A percentile compares a stretch with the other conserved stretches of the same genome.
phyloP scores from a whole-genome alignment of 2,113 vertebrate genomes.

The Opisthocomus hoazin region DNA sequence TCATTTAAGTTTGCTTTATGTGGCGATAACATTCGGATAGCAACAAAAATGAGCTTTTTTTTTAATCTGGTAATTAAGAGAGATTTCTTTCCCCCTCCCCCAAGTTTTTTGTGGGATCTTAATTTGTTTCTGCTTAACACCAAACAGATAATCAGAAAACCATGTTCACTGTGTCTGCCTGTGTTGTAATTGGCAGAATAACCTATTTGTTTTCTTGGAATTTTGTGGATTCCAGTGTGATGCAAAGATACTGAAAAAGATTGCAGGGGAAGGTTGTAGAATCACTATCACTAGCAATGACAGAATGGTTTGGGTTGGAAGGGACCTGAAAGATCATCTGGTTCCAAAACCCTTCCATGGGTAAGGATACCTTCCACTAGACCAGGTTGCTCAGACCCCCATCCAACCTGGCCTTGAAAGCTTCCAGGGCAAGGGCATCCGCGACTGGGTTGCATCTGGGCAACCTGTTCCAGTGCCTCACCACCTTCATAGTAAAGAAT shows the following conservation, averaged over 20 bases:
- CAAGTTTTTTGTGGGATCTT: background rate
- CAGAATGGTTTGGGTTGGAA: too few relatives aligned
- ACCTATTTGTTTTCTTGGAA: slow-evolving; percentile 15
- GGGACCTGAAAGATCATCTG: too few relatives aligned
- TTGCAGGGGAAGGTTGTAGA: background rate
- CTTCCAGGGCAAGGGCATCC: too few relatives aligned
- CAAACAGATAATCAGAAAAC: background rate
- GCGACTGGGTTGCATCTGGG: too few relatives aligned
- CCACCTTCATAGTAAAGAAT: too few relatives aligned
- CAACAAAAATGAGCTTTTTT: background rate
- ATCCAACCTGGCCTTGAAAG: too few relatives aligned
- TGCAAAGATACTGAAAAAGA: background rate
- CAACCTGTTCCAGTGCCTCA: too few relatives aligned
- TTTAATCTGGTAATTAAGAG: background rate
- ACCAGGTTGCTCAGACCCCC: too few relatives aligned
- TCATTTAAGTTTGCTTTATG: background rate
- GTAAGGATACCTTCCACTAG: too few relatives aligned
- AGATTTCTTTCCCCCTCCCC: background rate
- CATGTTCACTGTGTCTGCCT: background rate
- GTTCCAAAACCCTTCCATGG: too few relatives aligned
- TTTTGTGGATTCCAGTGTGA: background rate
- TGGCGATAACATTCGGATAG: background rate
- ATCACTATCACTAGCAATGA: background rate
- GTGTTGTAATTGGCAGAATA: slow-evolving; percentile 22
- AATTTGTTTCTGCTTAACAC: background rate